Evolutionary conservation across 2,113 vertebrate species (phyloP), one percentile per base, ranked within the genome.

Genomic region (Nothobranchius kuhntae): DNA sequence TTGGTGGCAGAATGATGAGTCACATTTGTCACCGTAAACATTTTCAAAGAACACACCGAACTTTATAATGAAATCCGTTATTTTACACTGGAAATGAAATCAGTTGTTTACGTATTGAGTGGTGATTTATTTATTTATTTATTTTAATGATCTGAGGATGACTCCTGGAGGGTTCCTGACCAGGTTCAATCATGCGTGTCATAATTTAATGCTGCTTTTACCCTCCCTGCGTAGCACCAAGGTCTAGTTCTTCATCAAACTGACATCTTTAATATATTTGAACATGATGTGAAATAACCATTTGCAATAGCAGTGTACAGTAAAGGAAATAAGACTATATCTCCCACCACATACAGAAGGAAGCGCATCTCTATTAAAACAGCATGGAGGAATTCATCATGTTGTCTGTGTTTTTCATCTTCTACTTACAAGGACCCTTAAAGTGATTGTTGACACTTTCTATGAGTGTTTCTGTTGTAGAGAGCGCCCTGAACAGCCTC

Each of bases 331-430:
- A 17, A 21, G 10, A 45, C 44, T 77, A 78, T 68, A 57, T 45
- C 81, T 77, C 71, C 68, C 67, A 82, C 68, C 61, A 80, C 68
- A 71, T 81, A 83, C 81, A 64, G 70, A 63, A 89, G 82, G 81
- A 78, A 83, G 84, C 89, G 65, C 38, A 77, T 69, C 79, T 70
- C 83, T 83, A 92, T 91, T 93, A 93, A 92, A 51, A 92, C 66
- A 83, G 89, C 89, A 91, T 92, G 89, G 79, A 80, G 74, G 73
- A 78, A 89, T 9, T 51, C 3, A 24, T 42, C 13, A 8, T 35
- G n/a, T 65, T 30, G 30, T 30, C 30, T 30, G 17, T 51, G 53
- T 65, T 42, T 52, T 21, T 21, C 38, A 40, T 40, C 60, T 60
- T 13, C 54, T 9, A 54, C 13, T 55, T 38, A 10, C 3, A 1